phyloP scores from a whole-genome alignment of 2,113 vertebrate genomes.

The Scomber scombrus region DNA sequence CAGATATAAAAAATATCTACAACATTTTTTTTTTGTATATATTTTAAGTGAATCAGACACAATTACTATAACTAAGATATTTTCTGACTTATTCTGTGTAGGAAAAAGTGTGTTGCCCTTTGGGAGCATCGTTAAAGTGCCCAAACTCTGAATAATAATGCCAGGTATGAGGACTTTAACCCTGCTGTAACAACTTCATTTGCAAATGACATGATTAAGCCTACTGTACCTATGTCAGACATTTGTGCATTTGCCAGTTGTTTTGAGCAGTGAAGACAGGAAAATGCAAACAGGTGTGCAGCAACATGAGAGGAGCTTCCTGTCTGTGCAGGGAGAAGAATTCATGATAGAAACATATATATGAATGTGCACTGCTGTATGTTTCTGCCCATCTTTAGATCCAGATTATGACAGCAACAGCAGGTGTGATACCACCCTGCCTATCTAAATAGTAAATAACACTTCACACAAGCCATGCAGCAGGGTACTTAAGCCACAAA shows the following conservation, averaged over 20 bases:
- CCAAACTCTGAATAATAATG: conserved; percentile 23
- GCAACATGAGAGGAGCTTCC: conserved; percentile 37
- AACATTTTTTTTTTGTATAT: neutral
- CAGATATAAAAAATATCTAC: too few species aligned
- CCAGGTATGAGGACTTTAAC: conserved; percentile 5
- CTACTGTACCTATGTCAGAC: neutral
- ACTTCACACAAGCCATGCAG: conserved; percentile 14
- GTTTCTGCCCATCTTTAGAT: conserved; percentile 10
- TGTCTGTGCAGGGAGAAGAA: conserved; percentile 34
- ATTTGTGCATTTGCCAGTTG: neutral
- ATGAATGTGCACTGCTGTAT: neutral
- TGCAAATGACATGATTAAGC: conserved; percentile 6
- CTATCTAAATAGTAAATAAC: conserved; percentile 20
- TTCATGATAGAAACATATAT: neutral
- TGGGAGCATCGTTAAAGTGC: neutral
- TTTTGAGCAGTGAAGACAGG: conserved; percentile 32
- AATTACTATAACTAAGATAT: conserved; percentile 21
- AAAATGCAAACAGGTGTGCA: conserved; percentile 56
- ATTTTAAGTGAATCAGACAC: conserved; percentile 17
- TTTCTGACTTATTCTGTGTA: conserved; percentile 11
- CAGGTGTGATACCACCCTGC: conserved; percentile 4
- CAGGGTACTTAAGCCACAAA: neutral
- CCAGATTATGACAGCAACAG: neutral
- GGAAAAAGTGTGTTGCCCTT: conserved; percentile 6
- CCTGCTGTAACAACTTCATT: conserved; percentile 15